Evolutionary conservation across 2,888 invertebrate genomes (phyloP).

Genomic region (Anthophora plumipes): DNA sequence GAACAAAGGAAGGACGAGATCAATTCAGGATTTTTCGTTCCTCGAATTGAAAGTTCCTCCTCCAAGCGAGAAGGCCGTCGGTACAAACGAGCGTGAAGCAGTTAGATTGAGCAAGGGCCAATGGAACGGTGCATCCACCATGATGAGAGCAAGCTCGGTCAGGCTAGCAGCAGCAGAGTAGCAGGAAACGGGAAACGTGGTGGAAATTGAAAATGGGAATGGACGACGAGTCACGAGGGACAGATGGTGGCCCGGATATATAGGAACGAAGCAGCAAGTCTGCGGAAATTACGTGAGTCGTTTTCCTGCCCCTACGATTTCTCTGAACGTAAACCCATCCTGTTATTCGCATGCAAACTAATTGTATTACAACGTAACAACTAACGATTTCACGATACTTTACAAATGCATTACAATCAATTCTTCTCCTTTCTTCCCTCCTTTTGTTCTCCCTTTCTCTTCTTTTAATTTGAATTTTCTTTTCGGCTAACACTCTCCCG

Average conservation of each 20-base stretch:
- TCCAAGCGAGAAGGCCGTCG: background rate
- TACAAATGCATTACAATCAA: background rate
- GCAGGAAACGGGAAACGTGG: conserved; percentile 84
- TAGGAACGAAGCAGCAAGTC: conserved; percentile 68
- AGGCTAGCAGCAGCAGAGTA: conserved; percentile 77
- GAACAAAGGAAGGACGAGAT: background rate
- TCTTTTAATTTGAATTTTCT: no score
- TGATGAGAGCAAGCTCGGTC: conserved; percentile 52
- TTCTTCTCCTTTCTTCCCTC: background rate
- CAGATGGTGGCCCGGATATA: conserved; percentile 76
- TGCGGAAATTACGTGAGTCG: conserved; percentile 72
- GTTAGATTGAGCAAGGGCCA: conserved; percentile 38
- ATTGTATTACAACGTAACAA: background rate
- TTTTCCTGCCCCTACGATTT: conserved; percentile 49
- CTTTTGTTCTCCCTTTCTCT: no score
- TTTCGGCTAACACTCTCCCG: background rate
- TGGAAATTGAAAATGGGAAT: conserved; percentile 85
- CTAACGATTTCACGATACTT: background rate
- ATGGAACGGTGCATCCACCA: conserved; percentile 49
- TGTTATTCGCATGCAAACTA: background rate
- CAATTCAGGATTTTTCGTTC: background rate
- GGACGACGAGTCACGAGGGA: conserved; percentile 72
- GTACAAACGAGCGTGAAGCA: conserved; percentile 28
- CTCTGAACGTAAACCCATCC: conserved; percentile 2
- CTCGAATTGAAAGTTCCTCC: background rate